phyloP scores from a whole-genome alignment of 2,113 vertebrate species.

The Deroptyus accipitrinus region DNA sequence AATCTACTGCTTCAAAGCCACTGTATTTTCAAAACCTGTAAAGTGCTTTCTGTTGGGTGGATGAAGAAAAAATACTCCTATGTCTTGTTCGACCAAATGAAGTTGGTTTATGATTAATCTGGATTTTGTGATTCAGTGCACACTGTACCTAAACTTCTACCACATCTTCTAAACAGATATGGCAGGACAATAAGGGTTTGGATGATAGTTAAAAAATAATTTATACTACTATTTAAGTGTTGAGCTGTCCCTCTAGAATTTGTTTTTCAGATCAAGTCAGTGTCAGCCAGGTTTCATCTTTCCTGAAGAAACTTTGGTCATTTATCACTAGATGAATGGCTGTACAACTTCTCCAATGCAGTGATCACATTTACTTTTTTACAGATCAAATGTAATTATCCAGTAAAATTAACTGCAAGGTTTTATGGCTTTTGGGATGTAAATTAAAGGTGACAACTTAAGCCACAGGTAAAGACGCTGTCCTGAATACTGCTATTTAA shows the following conservation, averaged over 20 bases:
- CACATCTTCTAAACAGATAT: background rate
- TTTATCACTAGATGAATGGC: background rate
- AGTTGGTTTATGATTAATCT: background rate
- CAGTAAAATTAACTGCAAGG: background rate
- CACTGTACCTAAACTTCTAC: background rate
- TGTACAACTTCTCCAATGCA: background rate
- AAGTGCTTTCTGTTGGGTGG: fast-evolving
- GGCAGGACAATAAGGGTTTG: background rate
- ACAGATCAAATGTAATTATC: background rate
- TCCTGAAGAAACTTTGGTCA: background rate
- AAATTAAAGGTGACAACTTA: background rate
- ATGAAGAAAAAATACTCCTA: background rate
- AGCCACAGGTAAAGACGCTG: background rate
- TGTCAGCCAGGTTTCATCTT: background rate
- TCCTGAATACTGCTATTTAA: background rate
- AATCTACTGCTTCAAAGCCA: background rate
- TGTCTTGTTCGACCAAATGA: background rate
- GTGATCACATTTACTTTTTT: background rate
- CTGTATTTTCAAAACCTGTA: background rate
- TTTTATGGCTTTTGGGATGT: background rate
- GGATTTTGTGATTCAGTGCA: background rate
- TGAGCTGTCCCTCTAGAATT: background rate
- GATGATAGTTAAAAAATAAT: background rate
- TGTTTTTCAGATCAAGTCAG: background rate
- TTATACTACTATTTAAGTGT: background rate